Evolutionary conservation across 2,113 vertebrate genomes (phyloP), one percentile per base, ranked within the genome.

Genomic region (Calyptomena viridis): DNA sequence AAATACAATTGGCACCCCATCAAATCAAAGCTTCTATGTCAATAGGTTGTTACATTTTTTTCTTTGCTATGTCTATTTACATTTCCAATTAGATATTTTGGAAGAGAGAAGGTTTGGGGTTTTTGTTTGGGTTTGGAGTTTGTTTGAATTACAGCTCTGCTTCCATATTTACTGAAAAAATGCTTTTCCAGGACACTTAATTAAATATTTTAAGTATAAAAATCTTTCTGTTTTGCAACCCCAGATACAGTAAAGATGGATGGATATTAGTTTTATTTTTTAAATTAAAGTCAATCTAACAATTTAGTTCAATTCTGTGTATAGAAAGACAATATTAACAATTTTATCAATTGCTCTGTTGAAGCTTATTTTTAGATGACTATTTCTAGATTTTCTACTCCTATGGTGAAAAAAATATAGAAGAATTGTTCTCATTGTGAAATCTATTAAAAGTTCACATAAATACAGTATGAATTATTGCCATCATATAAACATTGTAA

Each of bases 81-180:
- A 16, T 73, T 83, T 62, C 18, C 9, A 31, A 2, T 58, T 44
- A 55, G 5, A 24, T 13, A 18, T 79, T 75, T 28, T 23, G 6
- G 33, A 53, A 5, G 5, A 10, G 4, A 63, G 13, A 14, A 4
- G 11, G 4, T 4, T 14, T 18, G 30, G 21, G 3, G 1, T 21
- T 28, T 84, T 63, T 52, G 2, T 49, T 59, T 71, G 50, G 4
- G 21, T 62, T 62, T 69, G 28, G 8, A 64, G 2, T 4, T 81
- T 11, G 9, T 52, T 89, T 31, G 10, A 52, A 14, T 39, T 71
- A 71, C 31, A 63, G 24, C 15, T 72, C 12, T 68, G 30, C 7
- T 35, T 72, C 20, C 7, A 5, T 39, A 31, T 58, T 56, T 69
- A 58, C 5, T 62, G 20, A 25, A 66, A 9, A 18, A 50, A 33